Evolutionary conservation across 2,797 vertebrate genomes (phyloP), one percentile per base, ranked within the genome.

Genomic region (Tinamus major): DNA sequence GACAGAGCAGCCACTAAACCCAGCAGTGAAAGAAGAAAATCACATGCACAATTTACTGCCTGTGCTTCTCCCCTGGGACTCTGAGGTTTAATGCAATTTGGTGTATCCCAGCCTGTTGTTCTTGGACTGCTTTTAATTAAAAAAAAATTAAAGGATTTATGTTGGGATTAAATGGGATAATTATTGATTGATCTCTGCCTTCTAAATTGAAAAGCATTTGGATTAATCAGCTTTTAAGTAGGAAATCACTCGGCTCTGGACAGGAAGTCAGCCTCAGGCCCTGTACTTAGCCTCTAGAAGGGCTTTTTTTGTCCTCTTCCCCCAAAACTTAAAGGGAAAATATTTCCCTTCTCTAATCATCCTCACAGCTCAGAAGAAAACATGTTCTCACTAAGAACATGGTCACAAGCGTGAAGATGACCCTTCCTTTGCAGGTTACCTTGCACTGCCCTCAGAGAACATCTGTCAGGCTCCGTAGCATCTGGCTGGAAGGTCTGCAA

Each of bases 71-170:
- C 85, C 75, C 23, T 87, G 63, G 84, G 87, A 89, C 74, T 76
- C 55, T 18, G 76, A 79, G 64, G 85, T 89, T 96, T 96, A 96
- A 96, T 94, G 89, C 88, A 95, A 79, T 94, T 95, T 94, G 88
- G 93, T 85, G 55, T 74, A 87, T 87, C 81, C 92, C 89, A 92
- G 87, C 82, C 90, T 4, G 87, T 93, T 95, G 94, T 95, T 91
- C 94, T 94, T 94, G 89, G 89, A 87, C 71, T 93, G 90, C 96
- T 97, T 97, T 97, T 97, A 97, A 97, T 97, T 96, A 97, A 97
- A 97, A 97, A 96, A 96, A 97, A 96, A 86, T 96, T 96, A 97
- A 96, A 95, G 95, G 96, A 96, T 96, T 97, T 97, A 96, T 96
- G 94, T 91, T 94, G 85, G 96, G 96, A 97, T 97, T 97, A 97